These are phyloP conservation scores for Desmophyllum pertusum DNA, from an alignment of 92 coral and sea anemone genomes.

Conservation along the genomic window DNA sequence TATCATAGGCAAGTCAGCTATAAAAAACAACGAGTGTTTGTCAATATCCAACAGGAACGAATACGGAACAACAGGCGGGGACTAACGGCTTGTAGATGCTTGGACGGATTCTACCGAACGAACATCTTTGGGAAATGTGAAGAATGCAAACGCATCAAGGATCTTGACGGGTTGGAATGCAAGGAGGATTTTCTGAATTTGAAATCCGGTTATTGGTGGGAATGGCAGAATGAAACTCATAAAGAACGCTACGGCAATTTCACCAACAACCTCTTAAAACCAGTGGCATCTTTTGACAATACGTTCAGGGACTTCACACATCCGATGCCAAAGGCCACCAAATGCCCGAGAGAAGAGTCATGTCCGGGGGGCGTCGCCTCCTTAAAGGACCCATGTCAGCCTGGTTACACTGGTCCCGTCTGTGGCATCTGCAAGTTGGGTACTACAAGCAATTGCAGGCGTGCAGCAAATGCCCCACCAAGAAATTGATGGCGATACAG, in stretches of 20 bases:
- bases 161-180: slow-evolving; percentile 22
- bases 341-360: slow-evolving; percentile 22
- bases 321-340: slow-evolving; percentile 23
- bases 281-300: slow-evolving; percentile 13
- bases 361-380: slow-evolving; percentile 12
- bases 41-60: neutral
- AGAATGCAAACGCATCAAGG: slow-evolving; percentile 3
- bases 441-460: slow-evolving; percentile 31
- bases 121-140: slow-evolving; percentile 21
- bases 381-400: slow-evolving; percentile 3
- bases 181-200: slow-evolving; percentile 1
- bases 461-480: slow-evolving; percentile 27
- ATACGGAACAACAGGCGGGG: slow-evolving; percentile 17
- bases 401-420: slow-evolving; percentile 26
- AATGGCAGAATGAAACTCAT: slow-evolving; percentile 31
- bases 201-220: slow-evolving; percentile 32
- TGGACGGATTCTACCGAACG: slow-evolving; percentile 33
- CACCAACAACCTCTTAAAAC: neutral
- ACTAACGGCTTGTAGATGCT: slow-evolving; percentile 14
- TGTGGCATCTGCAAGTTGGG: slow-evolving; percentile 24
- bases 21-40: too few species aligned
- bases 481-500: slow-evolving; percentile 14
- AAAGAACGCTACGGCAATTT: slow-evolving; percentile 24
- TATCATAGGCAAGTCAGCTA: too few species aligned
- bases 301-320: slow-evolving; percentile 20